phyloP scores from a whole-genome alignment of 2,113 vertebrate genomes.

The Hippocampus zosterae region DNA sequence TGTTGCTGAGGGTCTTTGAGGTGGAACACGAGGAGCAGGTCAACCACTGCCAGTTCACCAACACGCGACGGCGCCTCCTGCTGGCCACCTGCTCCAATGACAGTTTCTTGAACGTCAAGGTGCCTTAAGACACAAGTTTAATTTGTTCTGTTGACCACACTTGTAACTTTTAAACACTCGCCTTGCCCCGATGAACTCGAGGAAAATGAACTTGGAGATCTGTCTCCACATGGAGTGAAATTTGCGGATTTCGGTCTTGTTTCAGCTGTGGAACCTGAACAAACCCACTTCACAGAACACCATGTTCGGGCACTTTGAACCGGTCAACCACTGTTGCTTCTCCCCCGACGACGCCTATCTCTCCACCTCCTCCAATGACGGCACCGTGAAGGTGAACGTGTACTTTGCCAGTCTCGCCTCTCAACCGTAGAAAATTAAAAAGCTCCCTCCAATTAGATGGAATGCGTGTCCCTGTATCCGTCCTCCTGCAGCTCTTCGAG shows the following conservation, averaged over 20 bases:
- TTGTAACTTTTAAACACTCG: neutral
- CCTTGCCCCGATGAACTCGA: neutral
- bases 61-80: slow-evolving; percentile 69
- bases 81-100: slow-evolving; percentile 90
- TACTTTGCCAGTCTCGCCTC: neutral
- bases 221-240: neutral
- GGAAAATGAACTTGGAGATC: neutral
- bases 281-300: slow-evolving; percentile 84
- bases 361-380: slow-evolving; percentile 89
- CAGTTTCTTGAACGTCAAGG: slow-evolving; percentile 74
- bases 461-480: neutral
- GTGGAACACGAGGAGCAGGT: slow-evolving; percentile 89
- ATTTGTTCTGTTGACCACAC: too few species aligned
- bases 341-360: slow-evolving; percentile 84
- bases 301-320: slow-evolving; percentile 82
- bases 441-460: neutral
- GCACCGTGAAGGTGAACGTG: slow-evolving; percentile 83
- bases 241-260: neutral
- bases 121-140: slow-evolving; percentile 10
- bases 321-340: slow-evolving; percentile 91
- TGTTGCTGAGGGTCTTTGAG: slow-evolving; percentile 69
- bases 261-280: slow-evolving; percentile 87
- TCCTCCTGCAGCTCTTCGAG: slow-evolving; percentile 79
- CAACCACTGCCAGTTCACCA: slow-evolving; percentile 90
- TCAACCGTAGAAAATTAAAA: neutral